phyloP scores from a whole-genome alignment of 2,888 invertebrate genomes.

The Agonopterix alstromeriana region DNA sequence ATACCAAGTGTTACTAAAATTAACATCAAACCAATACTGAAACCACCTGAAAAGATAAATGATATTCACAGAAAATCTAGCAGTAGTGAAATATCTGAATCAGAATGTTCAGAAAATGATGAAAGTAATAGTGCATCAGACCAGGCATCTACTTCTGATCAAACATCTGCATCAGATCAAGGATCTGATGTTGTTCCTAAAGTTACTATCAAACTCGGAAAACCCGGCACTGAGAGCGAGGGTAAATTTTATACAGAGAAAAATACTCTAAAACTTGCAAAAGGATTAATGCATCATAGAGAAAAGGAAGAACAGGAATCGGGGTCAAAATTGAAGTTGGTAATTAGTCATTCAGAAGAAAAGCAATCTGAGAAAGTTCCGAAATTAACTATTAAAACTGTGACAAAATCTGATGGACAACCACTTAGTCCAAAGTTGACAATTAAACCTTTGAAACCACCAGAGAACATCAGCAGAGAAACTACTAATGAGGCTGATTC shows the following conservation, averaged over 20 bases:
- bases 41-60: conserved; percentile 63
- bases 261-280: conserved; percentile 63
- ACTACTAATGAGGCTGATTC: conserved; percentile 17
- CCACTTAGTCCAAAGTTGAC: conserved; percentile 67
- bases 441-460: conserved; percentile 64
- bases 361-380: conserved; percentile 54
- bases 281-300: conserved; percentile 54
- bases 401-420: conserved; percentile 51
- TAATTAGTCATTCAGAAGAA: conserved; percentile 57
- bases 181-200: conserved; percentile 55
- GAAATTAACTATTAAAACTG: conserved; percentile 64
- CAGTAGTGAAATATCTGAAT: conserved; percentile 73
- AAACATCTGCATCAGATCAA: conserved; percentile 22
- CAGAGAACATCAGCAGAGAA: conserved; percentile 38
- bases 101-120: conserved; percentile 74
- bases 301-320: conserved; percentile 48
- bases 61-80: conserved; percentile 66
- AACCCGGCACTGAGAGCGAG: conserved; percentile 61
- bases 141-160: conserved; percentile 60
- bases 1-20: conserved; percentile 59
- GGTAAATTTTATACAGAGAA: conserved; percentile 64
- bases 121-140: conserved; percentile 66
- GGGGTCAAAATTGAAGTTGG: conserved; percentile 53
- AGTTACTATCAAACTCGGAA: conserved; percentile 67
- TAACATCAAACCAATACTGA: conserved; percentile 69